Percentiles rank a stretch among this genome's conserved stretches.
phyloP scores from a whole-genome alignment of 2,797 vertebrate genomes.

The Catostomus latipinnis region DNA sequence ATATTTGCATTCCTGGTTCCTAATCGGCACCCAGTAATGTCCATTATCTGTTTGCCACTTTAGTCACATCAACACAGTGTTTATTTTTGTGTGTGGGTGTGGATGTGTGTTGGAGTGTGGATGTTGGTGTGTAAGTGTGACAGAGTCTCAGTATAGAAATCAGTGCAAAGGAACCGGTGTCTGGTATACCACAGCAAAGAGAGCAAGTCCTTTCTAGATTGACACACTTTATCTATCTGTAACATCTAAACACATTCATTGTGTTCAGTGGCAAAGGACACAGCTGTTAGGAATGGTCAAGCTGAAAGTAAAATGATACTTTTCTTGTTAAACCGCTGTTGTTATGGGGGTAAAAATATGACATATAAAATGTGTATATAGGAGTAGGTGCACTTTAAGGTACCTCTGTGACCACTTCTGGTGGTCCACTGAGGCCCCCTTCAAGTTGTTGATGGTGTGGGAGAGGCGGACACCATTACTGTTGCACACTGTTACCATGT shows the following conservation, averaged over 20 bases:
- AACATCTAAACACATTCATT: background rate
- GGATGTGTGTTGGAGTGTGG: slow-evolving; percentile 8
- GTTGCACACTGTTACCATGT: too few species aligned
- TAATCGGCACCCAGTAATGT: slow-evolving; percentile 60
- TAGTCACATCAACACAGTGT: slow-evolving; percentile 51
- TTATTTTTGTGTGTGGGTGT: slow-evolving; percentile 7
- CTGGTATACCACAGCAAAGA: background rate
- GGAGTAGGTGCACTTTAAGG: too few species aligned
- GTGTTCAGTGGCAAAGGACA: slow-evolving; percentile 6
- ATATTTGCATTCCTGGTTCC: slow-evolving; percentile 39
- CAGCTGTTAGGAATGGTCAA: slow-evolving; percentile 4
- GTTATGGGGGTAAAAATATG: background rate
- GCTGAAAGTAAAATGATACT: background rate
- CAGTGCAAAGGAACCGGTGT: background rate
- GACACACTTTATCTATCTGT: background rate
- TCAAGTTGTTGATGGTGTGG: too few species aligned
- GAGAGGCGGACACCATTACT: too few species aligned
- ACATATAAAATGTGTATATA: background rate
- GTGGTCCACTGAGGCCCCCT: too few species aligned
- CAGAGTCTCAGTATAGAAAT: slow-evolving; percentile 32
- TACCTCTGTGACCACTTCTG: too few species aligned
- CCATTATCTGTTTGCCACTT: slow-evolving; percentile 63
- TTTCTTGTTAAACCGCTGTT: slow-evolving; percentile 12
- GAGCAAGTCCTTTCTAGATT: background rate
- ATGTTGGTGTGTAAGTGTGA: slow-evolving; percentile 31